phyloP scores from a whole-genome alignment of 2,113 vertebrate species.

The human (Homo sapiens) region GRCh38 chr3:35755501-35756000 shows the following conservation, averaged over 20 bases:
- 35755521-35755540: neutral
- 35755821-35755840: neutral
- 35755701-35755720: neutral
- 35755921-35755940: neutral
- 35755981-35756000: neutral
- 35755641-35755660: neutral
- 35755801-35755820: neutral
- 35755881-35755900: neutral
- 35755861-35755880: neutral
- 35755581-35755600: neutral
- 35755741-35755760: neutral
- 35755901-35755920: neutral
- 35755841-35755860: neutral
- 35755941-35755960: neutral
- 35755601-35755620: neutral
- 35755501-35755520: neutral
- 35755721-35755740: neutral
- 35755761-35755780: neutral
- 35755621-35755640: neutral
- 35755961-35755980: neutral
- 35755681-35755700: neutral
- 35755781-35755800: neutral
- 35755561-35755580: neutral
- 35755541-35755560: neutral
- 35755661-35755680: neutral